These are phyloP conservation scores for Lucifuga dentata DNA, from an alignment of 2,113 vertebrate species.

Conservation along the genomic window DNA sequence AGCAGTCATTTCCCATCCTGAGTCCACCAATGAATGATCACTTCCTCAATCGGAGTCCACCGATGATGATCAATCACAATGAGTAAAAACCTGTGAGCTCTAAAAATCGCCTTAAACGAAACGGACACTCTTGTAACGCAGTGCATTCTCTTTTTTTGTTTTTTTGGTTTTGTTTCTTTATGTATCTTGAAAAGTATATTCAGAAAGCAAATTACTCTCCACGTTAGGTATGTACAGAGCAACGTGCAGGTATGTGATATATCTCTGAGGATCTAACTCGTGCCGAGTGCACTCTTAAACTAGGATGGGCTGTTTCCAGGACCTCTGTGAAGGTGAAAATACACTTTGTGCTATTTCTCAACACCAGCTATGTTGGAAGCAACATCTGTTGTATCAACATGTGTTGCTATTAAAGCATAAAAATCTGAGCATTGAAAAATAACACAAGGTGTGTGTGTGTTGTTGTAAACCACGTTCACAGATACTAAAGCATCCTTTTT, in stretches of 20 bases:
- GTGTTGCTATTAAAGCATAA: slow-evolving; percentile 38
- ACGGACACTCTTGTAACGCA: slow-evolving; percentile 94
- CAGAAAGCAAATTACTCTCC: slow-evolving; percentile 94
- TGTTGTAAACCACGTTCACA: not conserved
- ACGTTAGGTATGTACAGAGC: slow-evolving; percentile 95
- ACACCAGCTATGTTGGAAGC: slow-evolving; percentile 41
- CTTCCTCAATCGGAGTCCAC: slow-evolving; percentile 59
- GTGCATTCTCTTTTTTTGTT: slow-evolving; percentile 84
- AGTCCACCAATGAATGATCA: slow-evolving; percentile 71
- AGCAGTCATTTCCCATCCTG: slow-evolving; percentile 46
- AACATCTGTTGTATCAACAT: slow-evolving; percentile 71
- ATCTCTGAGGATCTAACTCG: slow-evolving; percentile 91
- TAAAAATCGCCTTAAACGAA: slow-evolving; percentile 98
- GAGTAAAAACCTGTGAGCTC: slow-evolving; percentile 92
- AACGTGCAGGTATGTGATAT: slow-evolving; percentile 92
- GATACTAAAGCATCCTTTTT: slow-evolving; percentile 56
- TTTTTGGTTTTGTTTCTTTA: slow-evolving; percentile 77
- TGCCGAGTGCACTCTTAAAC: slow-evolving; percentile 78
- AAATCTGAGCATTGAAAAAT: slow-evolving; percentile 39
- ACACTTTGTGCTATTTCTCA: slow-evolving; percentile 27
- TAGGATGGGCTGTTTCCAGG: slow-evolving; percentile 31
- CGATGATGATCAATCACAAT: slow-evolving; percentile 74
- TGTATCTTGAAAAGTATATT: slow-evolving; percentile 93
- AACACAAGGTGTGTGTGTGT: slow-evolving; percentile 28
- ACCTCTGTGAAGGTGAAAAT: slow-evolving; percentile 27